Conservation (phyloP, 1,140 invertebrate species). For the Heterodera carotae region DNA sequence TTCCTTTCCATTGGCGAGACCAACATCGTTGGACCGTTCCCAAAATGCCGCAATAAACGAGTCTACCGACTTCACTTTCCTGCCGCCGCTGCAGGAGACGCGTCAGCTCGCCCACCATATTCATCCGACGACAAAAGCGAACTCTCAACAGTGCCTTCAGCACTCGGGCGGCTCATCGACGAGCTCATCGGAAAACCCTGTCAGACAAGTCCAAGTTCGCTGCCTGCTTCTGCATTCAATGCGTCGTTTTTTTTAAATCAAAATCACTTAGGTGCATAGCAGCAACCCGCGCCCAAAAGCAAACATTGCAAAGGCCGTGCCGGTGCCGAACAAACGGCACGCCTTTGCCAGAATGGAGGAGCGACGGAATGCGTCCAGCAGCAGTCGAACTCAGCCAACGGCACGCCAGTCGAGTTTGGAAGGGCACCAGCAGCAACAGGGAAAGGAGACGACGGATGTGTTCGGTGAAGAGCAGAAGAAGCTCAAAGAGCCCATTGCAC, state of each 20-base stretch:
- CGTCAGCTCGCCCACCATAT: conserved; percentile 21
- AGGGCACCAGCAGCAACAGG: conserved; percentile 20
- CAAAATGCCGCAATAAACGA: conserved; percentile 50
- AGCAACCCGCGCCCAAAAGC: conserved; percentile 21
- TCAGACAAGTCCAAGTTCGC: conserved; percentile 61
- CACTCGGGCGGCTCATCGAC: conserved; percentile 44
- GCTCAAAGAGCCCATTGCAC: conserved; percentile 19
- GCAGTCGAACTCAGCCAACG: conserved; percentile 27
- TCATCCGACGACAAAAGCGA: conserved; percentile 33
- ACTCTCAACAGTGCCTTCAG: conserved; percentile 43
- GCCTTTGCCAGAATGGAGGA: conserved; percentile 61
- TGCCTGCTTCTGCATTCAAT: conserved; percentile 16
- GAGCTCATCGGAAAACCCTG: conserved; percentile 49
- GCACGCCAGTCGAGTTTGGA: conserved; percentile 8
- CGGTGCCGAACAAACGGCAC: conserved; percentile 62
- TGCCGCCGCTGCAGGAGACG: conserved; percentile 53
- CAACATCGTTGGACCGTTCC: conserved; percentile 25
- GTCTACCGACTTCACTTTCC: conserved; percentile 61
- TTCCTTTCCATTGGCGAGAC: neutral
- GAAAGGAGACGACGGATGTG: conserved; percentile 12
- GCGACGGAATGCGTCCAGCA: conserved; percentile 34
- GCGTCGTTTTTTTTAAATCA: neutral
- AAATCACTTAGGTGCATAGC: conserved; percentile 35
- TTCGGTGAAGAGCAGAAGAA: conserved; percentile 28
- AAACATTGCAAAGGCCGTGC: conserved; percentile 54